phyloP scores from a whole-genome alignment of 2,797 vertebrate species.

The Scarus forsteni region DNA sequence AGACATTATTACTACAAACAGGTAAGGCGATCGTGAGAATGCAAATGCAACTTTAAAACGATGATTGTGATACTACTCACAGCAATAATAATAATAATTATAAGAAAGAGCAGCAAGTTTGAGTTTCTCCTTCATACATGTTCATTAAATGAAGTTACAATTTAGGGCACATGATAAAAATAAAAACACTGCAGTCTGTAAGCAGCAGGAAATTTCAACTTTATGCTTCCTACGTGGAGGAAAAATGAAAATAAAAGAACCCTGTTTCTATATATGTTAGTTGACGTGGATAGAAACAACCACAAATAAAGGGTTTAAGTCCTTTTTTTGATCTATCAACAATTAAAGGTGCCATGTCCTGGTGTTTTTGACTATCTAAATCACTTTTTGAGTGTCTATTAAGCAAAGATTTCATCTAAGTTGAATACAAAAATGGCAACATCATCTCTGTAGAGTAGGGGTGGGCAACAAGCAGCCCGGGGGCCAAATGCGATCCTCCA shows the following conservation, averaged over 20 bases:
- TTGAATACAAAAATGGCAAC: too few species aligned
- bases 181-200: constrained; percentile 2
- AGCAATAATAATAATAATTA: not conserved
- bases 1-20: constrained; percentile 25
- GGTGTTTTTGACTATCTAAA: too few species aligned
- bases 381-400: too few species aligned
- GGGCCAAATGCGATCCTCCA: too few species aligned
- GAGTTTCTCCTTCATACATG: constrained; percentile 31
- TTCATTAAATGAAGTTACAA: constrained; percentile 12
- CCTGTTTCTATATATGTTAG: not conserved
- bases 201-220: not conserved
- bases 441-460: too few species aligned
- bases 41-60: constrained; percentile 30
- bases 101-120: constrained; percentile 49
- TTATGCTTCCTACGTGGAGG: not conserved
- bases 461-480: too few species aligned
- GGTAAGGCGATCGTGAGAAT: constrained; percentile 38
- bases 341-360: too few species aligned
- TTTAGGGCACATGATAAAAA: constrained; percentile 2
- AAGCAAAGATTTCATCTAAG: too few species aligned
- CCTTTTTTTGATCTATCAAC: too few species aligned
- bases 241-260: not conserved
- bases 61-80: constrained; percentile 12
- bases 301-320: too few species aligned
- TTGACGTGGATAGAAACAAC: not conserved